Conservation (phyloP, 2,797 vertebrate genomes). For the Clarias pachynema region DNA sequence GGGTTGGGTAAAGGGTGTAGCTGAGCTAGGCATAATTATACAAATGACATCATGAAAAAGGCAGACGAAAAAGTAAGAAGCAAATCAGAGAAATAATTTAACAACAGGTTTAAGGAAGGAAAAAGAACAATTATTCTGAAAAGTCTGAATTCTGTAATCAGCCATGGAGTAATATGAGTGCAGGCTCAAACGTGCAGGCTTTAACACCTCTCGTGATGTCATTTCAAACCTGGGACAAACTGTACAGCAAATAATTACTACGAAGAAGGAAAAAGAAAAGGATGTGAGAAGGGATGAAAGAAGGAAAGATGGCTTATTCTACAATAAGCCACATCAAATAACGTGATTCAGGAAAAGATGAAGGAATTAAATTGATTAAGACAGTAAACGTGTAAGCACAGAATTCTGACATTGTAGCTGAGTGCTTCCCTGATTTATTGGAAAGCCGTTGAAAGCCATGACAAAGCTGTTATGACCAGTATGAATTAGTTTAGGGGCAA, state of each 20-base stretch:
- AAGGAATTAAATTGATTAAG: neutral
- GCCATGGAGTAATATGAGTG: neutral
- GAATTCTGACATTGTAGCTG: neutral
- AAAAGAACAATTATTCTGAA: neutral
- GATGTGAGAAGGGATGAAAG: neutral
- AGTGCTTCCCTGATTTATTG: neutral
- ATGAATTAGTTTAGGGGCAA: neutral
- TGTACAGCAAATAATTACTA: neutral
- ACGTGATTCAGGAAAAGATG: neutral
- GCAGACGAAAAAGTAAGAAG: neutral
- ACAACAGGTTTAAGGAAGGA: neutral
- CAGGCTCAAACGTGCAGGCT: neutral
- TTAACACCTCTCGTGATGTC: neutral
- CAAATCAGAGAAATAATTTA: neutral
- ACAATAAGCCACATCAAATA: constrained; percentile 10
- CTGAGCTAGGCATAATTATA: constrained; percentile 5
- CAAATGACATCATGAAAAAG: constrained; percentile 7
- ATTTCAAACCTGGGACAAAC: neutral
- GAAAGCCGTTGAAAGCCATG: neutral
- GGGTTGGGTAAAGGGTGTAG: neutral
- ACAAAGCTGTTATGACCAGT: neutral
- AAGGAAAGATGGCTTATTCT: neutral
- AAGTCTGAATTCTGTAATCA: neutral
- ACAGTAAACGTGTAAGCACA: no score
- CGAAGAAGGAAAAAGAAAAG: constrained; percentile 44